Evolutionary conservation across 2,797 vertebrate genomes (phyloP).

Genomic region (Schizothorax lantsangensis): DNA sequence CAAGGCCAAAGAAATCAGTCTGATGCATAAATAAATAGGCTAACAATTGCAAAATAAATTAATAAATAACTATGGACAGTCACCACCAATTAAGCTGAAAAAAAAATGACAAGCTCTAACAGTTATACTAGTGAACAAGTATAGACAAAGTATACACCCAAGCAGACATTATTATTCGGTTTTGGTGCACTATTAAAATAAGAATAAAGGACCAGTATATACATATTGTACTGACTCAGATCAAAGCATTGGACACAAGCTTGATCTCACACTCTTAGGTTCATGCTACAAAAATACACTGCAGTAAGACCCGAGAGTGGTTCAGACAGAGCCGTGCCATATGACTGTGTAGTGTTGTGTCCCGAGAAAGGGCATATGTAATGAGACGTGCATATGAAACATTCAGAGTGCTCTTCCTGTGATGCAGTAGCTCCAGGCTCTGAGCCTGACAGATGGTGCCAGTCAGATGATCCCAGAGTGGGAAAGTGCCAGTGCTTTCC

Average conservation of each 20-base stretch:
- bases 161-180: background rate
- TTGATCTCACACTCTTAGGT: background rate
- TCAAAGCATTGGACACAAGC: background rate
- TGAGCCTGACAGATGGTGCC: slow-evolving; percentile 35
- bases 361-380: slow-evolving; percentile 58
- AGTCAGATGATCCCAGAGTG: slow-evolving; percentile 20
- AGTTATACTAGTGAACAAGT: background rate
- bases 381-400: slow-evolving; percentile 57
- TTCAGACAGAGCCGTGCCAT: slow-evolving; percentile 10
- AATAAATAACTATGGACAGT: background rate
- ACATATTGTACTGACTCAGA: background rate
- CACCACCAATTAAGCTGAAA: background rate
- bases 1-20: background rate
- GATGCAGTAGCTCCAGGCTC: slow-evolving; percentile 39
- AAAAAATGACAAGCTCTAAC: background rate
- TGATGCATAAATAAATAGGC: background rate
- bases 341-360: slow-evolving; percentile 6
- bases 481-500: slow-evolving; percentile 24
- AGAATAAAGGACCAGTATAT: background rate
- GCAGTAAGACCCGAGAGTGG: background rate
- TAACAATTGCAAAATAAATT: background rate
- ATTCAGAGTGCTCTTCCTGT: slow-evolving; percentile 53
- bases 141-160: background rate
- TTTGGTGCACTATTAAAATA: background rate
- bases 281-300: background rate